phyloP scores from a whole-genome alignment of 2,113 vertebrate species.

The Coturnix japonica region DNA sequence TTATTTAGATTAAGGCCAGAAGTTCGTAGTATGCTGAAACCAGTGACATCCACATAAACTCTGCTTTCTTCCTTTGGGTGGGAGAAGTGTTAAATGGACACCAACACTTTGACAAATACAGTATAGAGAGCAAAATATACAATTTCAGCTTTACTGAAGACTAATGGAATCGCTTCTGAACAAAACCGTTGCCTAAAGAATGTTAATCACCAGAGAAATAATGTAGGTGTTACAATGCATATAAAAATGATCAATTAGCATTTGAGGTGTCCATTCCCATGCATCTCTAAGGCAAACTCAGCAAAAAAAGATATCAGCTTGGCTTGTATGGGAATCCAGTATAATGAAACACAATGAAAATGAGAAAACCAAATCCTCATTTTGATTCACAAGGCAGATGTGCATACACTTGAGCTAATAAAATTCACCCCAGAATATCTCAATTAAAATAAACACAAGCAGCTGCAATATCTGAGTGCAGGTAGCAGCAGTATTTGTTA shows the following conservation, averaged over 20 bases:
- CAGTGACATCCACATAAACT: not conserved
- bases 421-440: not conserved
- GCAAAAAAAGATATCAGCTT: conserved; percentile 37
- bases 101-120: not conserved
- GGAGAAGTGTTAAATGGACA: conserved; percentile 8
- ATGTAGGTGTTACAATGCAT: not conserved
- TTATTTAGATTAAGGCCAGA: not conserved
- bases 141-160: conserved; percentile 8
- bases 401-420: not conserved
- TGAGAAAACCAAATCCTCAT: conserved; percentile 33
- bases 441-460: not conserved
- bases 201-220: conserved; percentile 8
- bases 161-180: not conserved
- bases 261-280: conserved; percentile 4
- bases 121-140: not conserved
- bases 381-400: conserved; percentile 17
- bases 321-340: conserved; percentile 47
- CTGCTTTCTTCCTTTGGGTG: conserved; percentile 1
- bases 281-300: not conserved
- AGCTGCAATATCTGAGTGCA: not conserved
- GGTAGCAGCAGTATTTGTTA: not conserved
- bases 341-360: conserved; percentile 53
- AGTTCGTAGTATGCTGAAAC: not conserved
- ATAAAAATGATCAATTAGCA: conserved; percentile 34
- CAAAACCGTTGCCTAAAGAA: not conserved